These are phyloP conservation scores for Poliocrania exsul DNA, from an alignment of 2,797 vertebrate species.

Conservation along the genomic window DNA sequence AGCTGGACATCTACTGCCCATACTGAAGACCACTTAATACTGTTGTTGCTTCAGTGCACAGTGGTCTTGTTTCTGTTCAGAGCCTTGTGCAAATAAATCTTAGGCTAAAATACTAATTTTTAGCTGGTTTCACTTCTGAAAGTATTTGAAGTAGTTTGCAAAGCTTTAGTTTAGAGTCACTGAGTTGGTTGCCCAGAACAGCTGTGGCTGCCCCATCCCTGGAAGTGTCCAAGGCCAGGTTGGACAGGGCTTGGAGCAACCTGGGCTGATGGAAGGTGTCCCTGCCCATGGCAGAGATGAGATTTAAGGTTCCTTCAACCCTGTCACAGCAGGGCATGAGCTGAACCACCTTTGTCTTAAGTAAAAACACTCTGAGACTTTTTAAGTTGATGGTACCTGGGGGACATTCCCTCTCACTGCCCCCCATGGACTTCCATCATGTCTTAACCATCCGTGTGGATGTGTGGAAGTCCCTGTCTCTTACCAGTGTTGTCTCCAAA, in stretches of 20 bases:
- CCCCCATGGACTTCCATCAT: neutral
- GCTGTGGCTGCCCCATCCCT: neutral
- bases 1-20: neutral
- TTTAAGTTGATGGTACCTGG: neutral
- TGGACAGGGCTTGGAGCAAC: accelerated
- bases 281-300: neutral
- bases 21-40: neutral
- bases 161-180: neutral
- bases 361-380: neutral
- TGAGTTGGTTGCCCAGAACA: neutral
- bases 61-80: neutral
- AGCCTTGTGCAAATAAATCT: neutral
- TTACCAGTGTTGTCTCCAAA: neutral
- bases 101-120: neutral
- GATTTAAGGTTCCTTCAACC: neutral
- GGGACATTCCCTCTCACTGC: neutral
- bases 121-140: neutral
- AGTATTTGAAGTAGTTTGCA: neutral
- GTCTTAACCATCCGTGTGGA: accelerated
- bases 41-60: neutral
- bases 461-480: neutral
- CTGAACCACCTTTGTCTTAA: neutral
- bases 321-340: neutral
- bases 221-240: accelerated
- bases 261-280: neutral